phyloP scores from a whole-genome alignment of 2,888 invertebrate species.

The Tenthredo scrophulariae region DNA sequence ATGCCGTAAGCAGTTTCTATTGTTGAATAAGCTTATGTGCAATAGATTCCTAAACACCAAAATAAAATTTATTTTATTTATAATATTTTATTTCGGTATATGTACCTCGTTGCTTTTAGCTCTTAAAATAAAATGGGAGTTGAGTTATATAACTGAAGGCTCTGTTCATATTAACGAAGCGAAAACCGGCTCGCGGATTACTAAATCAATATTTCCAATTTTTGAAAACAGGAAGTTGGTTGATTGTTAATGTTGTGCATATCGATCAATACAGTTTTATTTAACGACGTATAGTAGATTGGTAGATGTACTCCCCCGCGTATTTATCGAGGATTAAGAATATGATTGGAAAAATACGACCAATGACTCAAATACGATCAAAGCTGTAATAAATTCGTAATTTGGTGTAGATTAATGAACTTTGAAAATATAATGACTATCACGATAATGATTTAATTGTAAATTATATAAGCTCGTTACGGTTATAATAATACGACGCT shows the following conservation, averaged over 20 bases:
- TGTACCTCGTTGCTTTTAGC: too few relatives aligned
- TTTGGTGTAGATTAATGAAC: background rate
- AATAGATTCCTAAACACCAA: background rate
- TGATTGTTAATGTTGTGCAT: background rate
- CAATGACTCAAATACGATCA: background rate
- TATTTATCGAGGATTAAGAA: background rate
- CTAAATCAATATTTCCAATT: background rate
- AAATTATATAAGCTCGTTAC: constrained; percentile 18
- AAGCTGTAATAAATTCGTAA: background rate
- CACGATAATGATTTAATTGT: background rate
- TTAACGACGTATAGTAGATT: background rate
- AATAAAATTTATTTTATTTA: background rate
- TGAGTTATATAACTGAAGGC: too few relatives aligned
- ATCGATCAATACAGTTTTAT: background rate
- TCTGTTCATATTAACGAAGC: too few relatives aligned
- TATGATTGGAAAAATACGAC: background rate
- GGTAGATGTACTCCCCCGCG: background rate
- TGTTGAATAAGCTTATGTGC: background rate
- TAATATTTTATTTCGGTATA: background rate
- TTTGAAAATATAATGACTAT: background rate
- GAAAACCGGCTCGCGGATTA: background rate
- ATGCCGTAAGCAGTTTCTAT: background rate
- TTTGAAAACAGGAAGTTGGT: background rate
- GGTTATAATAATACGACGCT: constrained; percentile 7
- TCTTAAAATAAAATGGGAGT: too few relatives aligned